phyloP scores from a whole-genome alignment of 2,888 invertebrate species.

The Dichetophora obliterata region DNA sequence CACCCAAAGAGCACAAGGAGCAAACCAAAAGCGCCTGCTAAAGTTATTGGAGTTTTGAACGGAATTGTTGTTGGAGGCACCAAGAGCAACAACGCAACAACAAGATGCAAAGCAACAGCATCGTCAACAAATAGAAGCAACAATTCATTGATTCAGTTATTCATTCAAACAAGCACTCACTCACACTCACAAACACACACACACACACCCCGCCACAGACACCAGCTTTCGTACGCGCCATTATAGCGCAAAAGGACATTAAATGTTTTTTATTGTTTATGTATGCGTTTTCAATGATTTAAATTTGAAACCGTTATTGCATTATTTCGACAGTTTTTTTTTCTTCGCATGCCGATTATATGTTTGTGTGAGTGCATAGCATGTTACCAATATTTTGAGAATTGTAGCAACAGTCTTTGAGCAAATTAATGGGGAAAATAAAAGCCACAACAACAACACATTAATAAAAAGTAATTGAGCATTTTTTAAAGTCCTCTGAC shows the following conservation, averaged over 20 bases:
- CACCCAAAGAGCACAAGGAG: neutral
- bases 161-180: neutral
- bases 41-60: conserved; percentile 18
- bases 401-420: neutral
- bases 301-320: conserved; percentile 32
- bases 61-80: conserved; percentile 4
- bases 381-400: neutral
- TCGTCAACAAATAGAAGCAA: conserved; percentile 20
- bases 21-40: conserved; percentile 9
- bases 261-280: conserved; percentile 33
- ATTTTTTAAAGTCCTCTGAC: too few species aligned
- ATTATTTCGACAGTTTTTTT: conserved; percentile 27
- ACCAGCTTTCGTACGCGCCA: neutral
- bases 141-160: conserved; percentile 25
- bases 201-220: neutral
- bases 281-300: conserved; percentile 34
- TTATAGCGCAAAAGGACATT: conserved; percentile 26
- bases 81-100: neutral
- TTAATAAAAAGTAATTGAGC: too few species aligned
- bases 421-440: neutral
- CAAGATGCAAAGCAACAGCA: conserved; percentile 15
- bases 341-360: neutral
- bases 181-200: neutral
- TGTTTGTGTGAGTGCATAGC: neutral
- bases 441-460: neutral